Conservation (phyloP, 23 tunicate genomes). For the Botrylloides violaceus region DNA sequence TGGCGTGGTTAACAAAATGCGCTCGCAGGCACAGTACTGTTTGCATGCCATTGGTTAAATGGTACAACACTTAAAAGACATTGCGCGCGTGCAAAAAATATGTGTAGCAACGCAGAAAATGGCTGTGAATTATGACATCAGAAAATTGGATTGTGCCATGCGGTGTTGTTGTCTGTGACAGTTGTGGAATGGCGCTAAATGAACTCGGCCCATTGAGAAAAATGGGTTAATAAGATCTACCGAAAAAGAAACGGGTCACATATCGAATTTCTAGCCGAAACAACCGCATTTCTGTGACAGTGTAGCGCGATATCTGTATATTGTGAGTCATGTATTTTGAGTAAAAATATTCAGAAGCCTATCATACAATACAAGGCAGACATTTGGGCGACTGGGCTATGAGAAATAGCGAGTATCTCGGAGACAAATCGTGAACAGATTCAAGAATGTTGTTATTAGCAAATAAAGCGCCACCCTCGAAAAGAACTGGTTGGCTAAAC, state of each 20-base stretch:
- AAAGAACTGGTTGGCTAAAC: not conserved
- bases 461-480: conserved; percentile 1
- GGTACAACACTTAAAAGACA: too few species aligned
- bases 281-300: not conserved
- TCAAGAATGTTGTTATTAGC: conserved; percentile 1
- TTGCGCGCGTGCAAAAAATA: too few species aligned
- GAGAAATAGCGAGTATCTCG: not conserved
- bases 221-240: not conserved
- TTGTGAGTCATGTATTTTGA: not conserved
- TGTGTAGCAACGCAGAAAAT: too few species aligned
- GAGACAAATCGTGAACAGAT: not conserved
- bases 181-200: not conserved
- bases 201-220: not conserved
- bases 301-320: not conserved
- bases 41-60: too few species aligned
- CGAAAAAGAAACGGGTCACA: not conserved
- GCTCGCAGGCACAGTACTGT: too few species aligned
- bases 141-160: too few species aligned
- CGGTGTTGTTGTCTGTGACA: too few species aligned
- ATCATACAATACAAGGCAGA: not conserved
- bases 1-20: too few species aligned
- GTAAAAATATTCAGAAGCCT: not conserved
- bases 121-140: too few species aligned
- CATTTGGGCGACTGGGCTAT: not conserved
- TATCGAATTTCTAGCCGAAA: not conserved